A percentile compares a stretch with the other conserved stretches of the same genome.
phyloP scores from a whole-genome alignment of 2,113 vertebrate species.

The Numida meleagris region DNA sequence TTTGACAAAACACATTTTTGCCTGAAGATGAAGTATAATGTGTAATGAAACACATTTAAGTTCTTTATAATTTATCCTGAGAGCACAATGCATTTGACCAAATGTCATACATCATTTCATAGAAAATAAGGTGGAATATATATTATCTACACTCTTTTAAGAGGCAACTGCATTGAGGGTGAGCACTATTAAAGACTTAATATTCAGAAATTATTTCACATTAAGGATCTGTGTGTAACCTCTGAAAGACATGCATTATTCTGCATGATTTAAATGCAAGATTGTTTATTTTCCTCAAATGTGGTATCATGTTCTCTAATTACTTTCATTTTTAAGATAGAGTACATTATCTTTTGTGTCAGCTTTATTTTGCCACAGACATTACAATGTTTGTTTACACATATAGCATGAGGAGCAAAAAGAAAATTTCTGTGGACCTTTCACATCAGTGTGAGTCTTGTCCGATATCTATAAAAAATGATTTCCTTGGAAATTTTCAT shows the following conservation, averaged over 20 bases:
- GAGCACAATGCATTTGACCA: constrained; percentile 23
- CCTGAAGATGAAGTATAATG: constrained; percentile 51
- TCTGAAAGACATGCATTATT: neutral
- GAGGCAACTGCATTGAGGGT: neutral
- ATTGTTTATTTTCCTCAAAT: neutral
- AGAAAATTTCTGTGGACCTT: neutral
- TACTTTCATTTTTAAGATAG: neutral
- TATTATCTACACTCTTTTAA: neutral
- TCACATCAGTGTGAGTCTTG: neutral
- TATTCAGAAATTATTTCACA: neutral
- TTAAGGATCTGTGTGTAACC: neutral
- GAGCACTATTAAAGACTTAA: neutral
- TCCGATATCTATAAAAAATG: neutral
- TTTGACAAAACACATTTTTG: constrained; percentile 64
- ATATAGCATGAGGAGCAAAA: accelerated
- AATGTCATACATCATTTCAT: constrained; percentile 38
- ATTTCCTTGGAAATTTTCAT: neutral
- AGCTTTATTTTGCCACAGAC: neutral
- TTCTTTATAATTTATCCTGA: constrained; percentile 55
- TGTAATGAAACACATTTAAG: constrained; percentile 41
- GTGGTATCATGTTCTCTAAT: neutral
- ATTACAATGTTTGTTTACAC: neutral
- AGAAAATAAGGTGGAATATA: neutral
- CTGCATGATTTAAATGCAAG: neutral
- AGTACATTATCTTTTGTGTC: neutral